Conservation (phyloP, 2,797 vertebrate genomes). For the Alectoris magna region DNA sequence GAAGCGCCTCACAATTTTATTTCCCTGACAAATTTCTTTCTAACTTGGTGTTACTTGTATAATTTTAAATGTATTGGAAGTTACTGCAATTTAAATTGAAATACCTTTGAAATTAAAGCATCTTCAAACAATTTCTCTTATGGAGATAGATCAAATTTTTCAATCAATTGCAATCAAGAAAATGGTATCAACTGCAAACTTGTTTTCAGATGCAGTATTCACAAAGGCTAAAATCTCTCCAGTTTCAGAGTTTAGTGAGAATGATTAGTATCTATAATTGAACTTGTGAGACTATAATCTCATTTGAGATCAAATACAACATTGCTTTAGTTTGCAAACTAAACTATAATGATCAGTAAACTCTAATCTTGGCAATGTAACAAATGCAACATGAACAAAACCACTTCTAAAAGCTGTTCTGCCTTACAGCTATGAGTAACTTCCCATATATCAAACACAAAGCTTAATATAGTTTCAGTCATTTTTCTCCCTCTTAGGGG, state of each 20-base stretch:
- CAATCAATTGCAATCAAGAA: background rate
- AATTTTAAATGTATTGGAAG: background rate
- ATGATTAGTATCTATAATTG: constrained; percentile 39
- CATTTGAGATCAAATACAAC: constrained; percentile 64
- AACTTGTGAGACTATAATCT: background rate
- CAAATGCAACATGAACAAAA: constrained; percentile 68
- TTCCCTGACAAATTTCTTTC: background rate
- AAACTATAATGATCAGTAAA: constrained; percentile 25
- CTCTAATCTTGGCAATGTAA: constrained; percentile 60
- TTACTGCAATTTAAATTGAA: background rate
- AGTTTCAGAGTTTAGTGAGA: constrained; percentile 32
- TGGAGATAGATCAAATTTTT: background rate
- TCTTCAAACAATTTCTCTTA: background rate
- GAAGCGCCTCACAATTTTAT: background rate
- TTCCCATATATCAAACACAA: constrained; percentile 64
- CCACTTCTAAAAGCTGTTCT: constrained; percentile 31
- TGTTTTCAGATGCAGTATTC: constrained; percentile 38
- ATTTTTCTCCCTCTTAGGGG: constrained; percentile 45
- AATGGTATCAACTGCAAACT: background rate
- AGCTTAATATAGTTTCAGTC: background rate
- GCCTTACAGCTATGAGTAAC: constrained; percentile 55
- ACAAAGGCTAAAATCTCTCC: background rate
- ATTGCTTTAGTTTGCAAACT: constrained; percentile 35
- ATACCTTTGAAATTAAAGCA: background rate
- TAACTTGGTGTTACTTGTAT: background rate